Evolutionary conservation across 1,140 invertebrate species (phyloP).

Genomic region (Achroia grisella): DNA sequence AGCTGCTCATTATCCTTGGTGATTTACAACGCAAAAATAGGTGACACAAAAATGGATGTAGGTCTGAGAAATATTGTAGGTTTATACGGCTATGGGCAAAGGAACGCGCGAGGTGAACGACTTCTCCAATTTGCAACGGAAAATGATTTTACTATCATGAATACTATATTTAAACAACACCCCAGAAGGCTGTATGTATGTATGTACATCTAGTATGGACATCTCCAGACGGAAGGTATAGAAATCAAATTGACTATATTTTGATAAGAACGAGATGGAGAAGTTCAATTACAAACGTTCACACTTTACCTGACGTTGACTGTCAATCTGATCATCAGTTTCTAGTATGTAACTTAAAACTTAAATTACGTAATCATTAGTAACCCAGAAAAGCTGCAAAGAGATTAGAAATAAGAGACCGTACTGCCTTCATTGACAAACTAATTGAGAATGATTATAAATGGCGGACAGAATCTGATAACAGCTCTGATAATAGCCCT

Average conservation of each 20-base stretch:
- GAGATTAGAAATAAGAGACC: too few species aligned
- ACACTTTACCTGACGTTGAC: conserved; percentile 12
- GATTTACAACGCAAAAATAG: conserved; percentile 23
- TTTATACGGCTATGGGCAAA: conserved; percentile 9
- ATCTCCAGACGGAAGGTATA: conserved; percentile 2
- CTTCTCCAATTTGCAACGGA: conserved; percentile 6
- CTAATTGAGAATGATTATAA: too few species aligned
- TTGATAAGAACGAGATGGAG: conserved; percentile 8
- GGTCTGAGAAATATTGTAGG: conserved; percentile 6
- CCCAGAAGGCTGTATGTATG: conserved; percentile 6
- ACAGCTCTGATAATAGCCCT: too few species aligned
- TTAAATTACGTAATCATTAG: not conserved
- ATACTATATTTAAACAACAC: conserved; percentile 8
- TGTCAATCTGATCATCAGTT: not conserved
- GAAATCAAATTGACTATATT: conserved; percentile 17
- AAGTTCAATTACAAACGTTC: conserved; percentile 8
- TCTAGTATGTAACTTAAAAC: not conserved
- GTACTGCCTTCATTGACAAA: not conserved
- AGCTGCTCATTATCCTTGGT: conserved; percentile 12
- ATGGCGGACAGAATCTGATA: too few species aligned
- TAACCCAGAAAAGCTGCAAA: too few species aligned
- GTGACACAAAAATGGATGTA: conserved; percentile 1
- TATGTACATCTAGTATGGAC: too few species aligned
- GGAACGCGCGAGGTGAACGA: conserved; percentile 7
- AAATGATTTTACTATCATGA: conserved; percentile 4